A percentile compares a stretch with the other conserved stretches of the same genome.
These are phyloP conservation scores for Euleptes europaea DNA, from an alignment of 2,113 vertebrate genomes.

Conservation along the genomic window DNA sequence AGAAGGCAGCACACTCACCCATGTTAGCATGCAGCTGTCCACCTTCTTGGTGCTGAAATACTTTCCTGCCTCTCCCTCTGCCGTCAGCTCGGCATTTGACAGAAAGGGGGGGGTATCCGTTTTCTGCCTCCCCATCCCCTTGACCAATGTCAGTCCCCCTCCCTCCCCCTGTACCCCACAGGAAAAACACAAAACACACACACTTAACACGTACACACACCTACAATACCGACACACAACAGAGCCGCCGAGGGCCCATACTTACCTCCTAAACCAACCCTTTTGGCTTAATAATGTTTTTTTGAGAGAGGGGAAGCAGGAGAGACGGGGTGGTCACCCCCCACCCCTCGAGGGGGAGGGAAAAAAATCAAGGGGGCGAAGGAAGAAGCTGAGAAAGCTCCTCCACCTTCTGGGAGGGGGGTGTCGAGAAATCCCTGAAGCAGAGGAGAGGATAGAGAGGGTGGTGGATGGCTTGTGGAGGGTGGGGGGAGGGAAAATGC, in stretches of 20 bases:
- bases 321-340: neutral
- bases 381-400: neutral
- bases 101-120: neutral
- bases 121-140: neutral
- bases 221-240: conserved; percentile 13
- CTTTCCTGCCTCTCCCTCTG: no score
- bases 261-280: conserved; percentile 26
- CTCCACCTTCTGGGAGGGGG: neutral
- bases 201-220: neutral
- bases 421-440: neutral
- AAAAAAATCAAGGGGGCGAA: neutral
- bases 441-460: neutral
- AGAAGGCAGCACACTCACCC: neutral
- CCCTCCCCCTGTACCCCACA: neutral
- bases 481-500: neutral
- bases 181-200: neutral
- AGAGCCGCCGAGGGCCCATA: conserved; percentile 23
- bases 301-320: neutral
- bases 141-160: neutral
- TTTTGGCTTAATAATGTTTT: conserved; percentile 25
- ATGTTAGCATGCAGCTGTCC: neutral
- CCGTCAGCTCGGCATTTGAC: neutral
- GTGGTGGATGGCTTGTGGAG: no score
- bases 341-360: neutral
- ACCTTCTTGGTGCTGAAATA: conserved; percentile 4